phyloP scores from a whole-genome alignment of 2,888 invertebrate species.

The Parasteatoda lunata region DNA sequence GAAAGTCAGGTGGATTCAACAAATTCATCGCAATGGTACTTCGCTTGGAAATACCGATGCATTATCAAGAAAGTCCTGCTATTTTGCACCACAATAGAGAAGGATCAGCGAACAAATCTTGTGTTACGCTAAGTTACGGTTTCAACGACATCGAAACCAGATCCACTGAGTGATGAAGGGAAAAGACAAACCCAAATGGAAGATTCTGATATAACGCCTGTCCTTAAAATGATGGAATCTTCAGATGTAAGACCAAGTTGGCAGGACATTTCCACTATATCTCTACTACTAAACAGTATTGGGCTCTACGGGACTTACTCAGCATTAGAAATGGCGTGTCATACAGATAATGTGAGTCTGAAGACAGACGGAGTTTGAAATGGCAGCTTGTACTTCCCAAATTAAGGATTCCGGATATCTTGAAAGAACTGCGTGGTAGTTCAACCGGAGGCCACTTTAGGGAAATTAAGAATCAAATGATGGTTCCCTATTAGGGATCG shows the following conservation, averaged over 20 bases:
- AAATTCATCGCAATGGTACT: neutral
- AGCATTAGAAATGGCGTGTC: neutral
- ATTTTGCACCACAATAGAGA: neutral
- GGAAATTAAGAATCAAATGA: too few species aligned
- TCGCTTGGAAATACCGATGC: neutral
- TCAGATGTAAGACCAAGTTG: neutral
- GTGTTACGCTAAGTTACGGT: neutral
- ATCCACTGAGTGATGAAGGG: slow-evolving; percentile 6
- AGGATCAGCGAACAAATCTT: neutral
- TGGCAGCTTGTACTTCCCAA: too few species aligned
- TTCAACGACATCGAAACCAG: neutral
- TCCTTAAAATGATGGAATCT: neutral
- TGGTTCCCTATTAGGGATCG: too few species aligned
- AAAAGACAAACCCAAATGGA: neutral
- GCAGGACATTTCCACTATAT: neutral
- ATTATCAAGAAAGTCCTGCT: neutral
- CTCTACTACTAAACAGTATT: neutral
- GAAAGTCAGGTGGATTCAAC: neutral
- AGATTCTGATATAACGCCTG: slow-evolving; percentile 4
- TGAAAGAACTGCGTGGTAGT: too few species aligned
- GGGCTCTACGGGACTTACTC: neutral
- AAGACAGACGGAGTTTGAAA: too few species aligned
- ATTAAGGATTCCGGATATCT: too few species aligned
- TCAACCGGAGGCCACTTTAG: too few species aligned
- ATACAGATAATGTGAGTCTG: neutral